Percentiles rank a stretch among this genome's conserved stretches.
Conservation (phyloP, 2,113 vertebrate genomes). For the Ovis canadensis region DNA sequence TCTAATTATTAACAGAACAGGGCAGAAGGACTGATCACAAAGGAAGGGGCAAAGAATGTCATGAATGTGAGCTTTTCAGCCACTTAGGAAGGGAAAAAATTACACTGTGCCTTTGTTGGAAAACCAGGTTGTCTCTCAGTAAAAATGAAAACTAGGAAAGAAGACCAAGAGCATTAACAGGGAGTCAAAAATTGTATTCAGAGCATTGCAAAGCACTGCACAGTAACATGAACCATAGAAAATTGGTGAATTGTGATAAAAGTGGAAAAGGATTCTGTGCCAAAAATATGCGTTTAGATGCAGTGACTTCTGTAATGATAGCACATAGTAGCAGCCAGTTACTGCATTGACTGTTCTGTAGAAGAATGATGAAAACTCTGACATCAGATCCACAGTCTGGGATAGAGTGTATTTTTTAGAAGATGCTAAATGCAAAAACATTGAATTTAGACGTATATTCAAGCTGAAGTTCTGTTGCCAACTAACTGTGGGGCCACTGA, state of each 20-base stretch:
- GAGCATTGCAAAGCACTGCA: not conserved
- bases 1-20: not conserved
- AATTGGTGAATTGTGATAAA: not conserved
- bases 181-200: not conserved
- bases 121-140: not conserved
- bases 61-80: not conserved
- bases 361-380: not conserved
- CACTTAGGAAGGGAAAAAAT: not conserved
- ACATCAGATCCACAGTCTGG: too few relatives aligned
- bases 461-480: too few relatives aligned
- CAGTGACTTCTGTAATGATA: not conserved
- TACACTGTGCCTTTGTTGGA: not conserved
- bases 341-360: fast-evolving
- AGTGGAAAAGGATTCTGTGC: not conserved
- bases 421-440: not conserved
- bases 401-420: fast-evolving
- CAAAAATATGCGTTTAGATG: not conserved
- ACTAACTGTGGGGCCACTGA: fast-evolving
- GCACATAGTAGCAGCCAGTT: too few relatives aligned
- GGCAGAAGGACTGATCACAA: not conserved
- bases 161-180: not conserved
- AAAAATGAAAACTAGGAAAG: constrained; percentile 5
- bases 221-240: not conserved
- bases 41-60: not conserved
- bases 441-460: not conserved